Base-by-base conservation (phyloP, 2,797 vertebrate species). In the Catharus ustulatus region DNA sequence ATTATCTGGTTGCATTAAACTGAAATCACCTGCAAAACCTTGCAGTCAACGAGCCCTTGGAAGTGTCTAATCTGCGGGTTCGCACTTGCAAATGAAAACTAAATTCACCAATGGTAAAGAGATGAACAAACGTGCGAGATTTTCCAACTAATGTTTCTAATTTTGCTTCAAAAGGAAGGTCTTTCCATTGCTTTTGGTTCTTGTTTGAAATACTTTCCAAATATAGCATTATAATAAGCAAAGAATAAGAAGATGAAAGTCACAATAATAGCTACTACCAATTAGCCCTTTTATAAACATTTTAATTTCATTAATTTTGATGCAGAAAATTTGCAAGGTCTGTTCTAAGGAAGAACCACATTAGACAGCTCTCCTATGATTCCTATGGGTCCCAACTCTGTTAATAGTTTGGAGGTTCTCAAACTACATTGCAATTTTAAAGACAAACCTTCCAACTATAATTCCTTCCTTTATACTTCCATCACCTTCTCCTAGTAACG, bases 1-100 rank as follows among this genome's bases (percentile, higher is more conserved):
- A 98, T 98, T 98, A 97, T 96, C 97, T 97, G 94, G 85, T 88
- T 96, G 93, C 96, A 98, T 97, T 98, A 97, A 97, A 97, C 96
- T 88, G 96, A 97, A 98, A 97, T 97, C 97, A 98, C 97, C 97
- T 97, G 95, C 92, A 96, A 97, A 98, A 95, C 96, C 96, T 97
- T 61, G 16, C 94, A 91, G 90, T 52, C 95, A 96, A 96, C 15
- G 57, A 97, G 77, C 71, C 68, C 80, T 93, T 97, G 95, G 95
- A 98, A 97, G 95, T 49, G 55, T 94, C 94, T 95, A 91, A 96
- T 96, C 95, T 97, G 80, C 90, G 77, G 82, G 71, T 93, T 96
- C 34, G 27, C 69, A 90, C 95, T 96, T 92, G 59, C 77, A 96
- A 94, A 88, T 13, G 16, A 96, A 97, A 97, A 91, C 84, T 58